Base-by-base conservation (phyloP, 37 sponge, comb jelly and placozoan species). In the Hexactinellida sp. region DNA sequence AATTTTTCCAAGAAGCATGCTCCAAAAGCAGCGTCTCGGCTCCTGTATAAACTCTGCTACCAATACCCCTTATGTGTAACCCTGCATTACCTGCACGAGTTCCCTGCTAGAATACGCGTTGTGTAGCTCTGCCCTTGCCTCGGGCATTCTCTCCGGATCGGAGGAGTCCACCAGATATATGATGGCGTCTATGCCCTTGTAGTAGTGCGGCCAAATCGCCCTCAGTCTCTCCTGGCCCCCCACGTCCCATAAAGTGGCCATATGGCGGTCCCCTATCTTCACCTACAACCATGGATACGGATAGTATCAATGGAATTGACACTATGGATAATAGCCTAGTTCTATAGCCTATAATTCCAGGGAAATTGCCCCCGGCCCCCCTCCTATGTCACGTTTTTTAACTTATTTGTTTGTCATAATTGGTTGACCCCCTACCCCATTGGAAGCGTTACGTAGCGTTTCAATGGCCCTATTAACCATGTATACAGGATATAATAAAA, bases 161-260 rank as follows among this genome's bases (percentile, higher is more conserved):
- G 76, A 10, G 76, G 76, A 63, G 76, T 63, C 76, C 76, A 63
- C 76, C 5, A 63, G 28, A 23, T 21, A 63, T 63, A 63, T 63
- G 28, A 63, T n/a, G 3, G 32, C 76, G 76, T 63, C 76, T 10
- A 63, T 63, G 3, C 76, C 76, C 30, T 63, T 63, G 76, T 63
- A 63, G 76, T 63, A 63, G 76, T 63, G 76, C 25, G 76, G 76
- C 76, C 76, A 63, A 7, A 63, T 10, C 25, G 76, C 76, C 34
- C 76, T 7, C 34, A 63, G 76, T 63, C 76, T 10, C 32, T 63
- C 76, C 76, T 63, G 76, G 3, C 76, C 76, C 34, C 76, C 76
- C 5, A 63, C 76, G 34, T 63, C 76, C 76, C 76, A 63, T n/a
- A 63, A 23, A 10, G 76, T 63, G 34, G 76, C 76, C 28, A 63